Conservation (phyloP, 2,797 vertebrate species). For the Urocyon cinereoargenteus region DNA sequence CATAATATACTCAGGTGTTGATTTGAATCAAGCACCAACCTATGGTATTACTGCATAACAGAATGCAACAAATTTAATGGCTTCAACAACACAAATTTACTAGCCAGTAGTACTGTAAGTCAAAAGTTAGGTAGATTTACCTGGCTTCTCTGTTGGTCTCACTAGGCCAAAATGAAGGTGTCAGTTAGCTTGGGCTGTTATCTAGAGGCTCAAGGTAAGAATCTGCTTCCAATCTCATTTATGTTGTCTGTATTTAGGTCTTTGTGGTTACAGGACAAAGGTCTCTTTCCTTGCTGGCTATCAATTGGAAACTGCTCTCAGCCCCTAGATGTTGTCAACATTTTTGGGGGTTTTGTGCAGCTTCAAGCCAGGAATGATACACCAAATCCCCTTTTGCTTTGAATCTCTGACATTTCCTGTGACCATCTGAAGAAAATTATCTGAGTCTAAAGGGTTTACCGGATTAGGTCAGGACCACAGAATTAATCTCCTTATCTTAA, state of each 20-base stretch:
- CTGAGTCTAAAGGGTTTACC: not conserved
- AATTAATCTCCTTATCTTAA: not conserved
- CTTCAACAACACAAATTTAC: not conserved
- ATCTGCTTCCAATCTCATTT: not conserved
- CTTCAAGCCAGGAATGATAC: not conserved
- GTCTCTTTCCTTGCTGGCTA: not conserved
- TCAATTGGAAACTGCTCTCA: not conserved
- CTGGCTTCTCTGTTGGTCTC: not conserved
- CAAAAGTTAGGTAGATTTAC: not conserved
- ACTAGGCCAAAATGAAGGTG: not conserved
- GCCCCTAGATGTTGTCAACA: not conserved
- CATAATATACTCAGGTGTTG: not conserved
- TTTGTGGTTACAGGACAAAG: not conserved
- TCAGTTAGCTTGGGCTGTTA: not conserved
- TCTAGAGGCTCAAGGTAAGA: not conserved
- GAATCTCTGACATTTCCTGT: not conserved
- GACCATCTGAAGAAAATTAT: not conserved
- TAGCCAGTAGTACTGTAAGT: not conserved
- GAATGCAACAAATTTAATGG: not conserved
- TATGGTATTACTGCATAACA: not conserved
- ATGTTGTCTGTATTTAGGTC: not conserved
- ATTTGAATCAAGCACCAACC: not conserved
- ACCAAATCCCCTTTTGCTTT: not conserved
- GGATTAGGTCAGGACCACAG: not conserved
- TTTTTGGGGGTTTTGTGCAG: not conserved